These are phyloP conservation scores for Drosophila monieri DNA, from an alignment of 2,888 invertebrate species.

Conservation along the genomic window DNA sequence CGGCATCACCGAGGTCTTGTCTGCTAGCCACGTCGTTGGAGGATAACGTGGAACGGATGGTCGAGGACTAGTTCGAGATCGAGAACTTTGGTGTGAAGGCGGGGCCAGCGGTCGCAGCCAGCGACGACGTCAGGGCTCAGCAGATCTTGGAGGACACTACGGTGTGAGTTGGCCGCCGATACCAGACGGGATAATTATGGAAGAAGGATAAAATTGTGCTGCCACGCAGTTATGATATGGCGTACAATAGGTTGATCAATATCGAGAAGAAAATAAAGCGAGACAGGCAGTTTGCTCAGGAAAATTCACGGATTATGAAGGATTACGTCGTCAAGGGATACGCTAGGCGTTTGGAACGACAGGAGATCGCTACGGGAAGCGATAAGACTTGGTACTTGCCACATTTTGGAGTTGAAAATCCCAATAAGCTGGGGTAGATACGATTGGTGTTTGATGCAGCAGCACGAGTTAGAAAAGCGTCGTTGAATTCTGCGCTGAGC, in stretches of 20 bases:
- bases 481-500: too few relatives aligned
- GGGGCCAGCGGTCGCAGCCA: too few relatives aligned
- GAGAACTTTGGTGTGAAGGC: too few relatives aligned
- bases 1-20: conserved; percentile 1
- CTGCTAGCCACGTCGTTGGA: neutral
- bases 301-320: too few relatives aligned
- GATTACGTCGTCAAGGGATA: too few relatives aligned
- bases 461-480: too few relatives aligned
- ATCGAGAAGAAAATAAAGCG: too few relatives aligned
- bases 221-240: too few relatives aligned
- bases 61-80: neutral
- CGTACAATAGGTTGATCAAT: too few relatives aligned
- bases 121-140: neutral
- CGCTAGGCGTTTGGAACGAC: conserved; percentile 3
- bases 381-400: conserved; percentile 39
- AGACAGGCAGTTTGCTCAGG: too few relatives aligned
- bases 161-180: conserved; percentile 7
- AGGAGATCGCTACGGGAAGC: neutral
- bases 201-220: too few relatives aligned
- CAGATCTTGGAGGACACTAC: conserved; percentile 9
- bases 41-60: neutral
- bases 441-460: conserved; percentile 19
- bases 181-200: conserved; percentile 6
- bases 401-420: conserved; percentile 67
- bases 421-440: conserved; percentile 66